Base-by-base conservation (phyloP, 2,888 invertebrate genomes). In the Cryptus armator region DNA sequence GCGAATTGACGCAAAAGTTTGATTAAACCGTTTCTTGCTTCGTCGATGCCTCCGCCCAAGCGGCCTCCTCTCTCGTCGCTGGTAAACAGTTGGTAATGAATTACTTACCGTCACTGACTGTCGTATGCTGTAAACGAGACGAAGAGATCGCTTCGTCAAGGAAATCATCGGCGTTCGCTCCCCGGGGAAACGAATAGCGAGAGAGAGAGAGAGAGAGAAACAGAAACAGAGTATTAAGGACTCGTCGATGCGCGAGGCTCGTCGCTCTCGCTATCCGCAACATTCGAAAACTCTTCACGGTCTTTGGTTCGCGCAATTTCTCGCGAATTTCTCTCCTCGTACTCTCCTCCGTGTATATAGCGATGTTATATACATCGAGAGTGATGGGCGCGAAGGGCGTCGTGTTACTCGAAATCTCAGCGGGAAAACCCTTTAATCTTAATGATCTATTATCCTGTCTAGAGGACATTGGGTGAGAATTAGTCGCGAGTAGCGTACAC, bases 21-120 rank as follows among this genome's bases (percentile, higher is more conserved):
- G 84, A 86, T 86, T 84, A 85, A 85, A 83, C 78, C 72, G 80
- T 82, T 83, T 67, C 78, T 66, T 56, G 70, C 51, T 44, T 67
- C 81, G 74, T 56, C 37, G 68, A 74, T 53, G 62, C 44, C 59
- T 86, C 85, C 68, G 53, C 68, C 59, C 76, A 79, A 84, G 78
- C 83, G 78, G 75, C 67, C 59, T 71, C 85, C 74, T 62, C 80
- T 79, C 64, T 81, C 68, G 59, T 71, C 78, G 80, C 84, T 77
- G 71, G 88, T 86, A 90, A 90, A 89, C 88, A 89, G 86, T 81
- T 86, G 87, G 71, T 90, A 90, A 90, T 90, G 89, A 91, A 91
- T 90, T 89, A 88, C 86, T 89, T 87, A 86, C 86, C 86, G 77
- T 85, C 72, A 62, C 64, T 72, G 71, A 75, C 74, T 67, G 77